phyloP scores from a whole-genome alignment of 2,888 invertebrate species.

The Pollenia labialis region DNA sequence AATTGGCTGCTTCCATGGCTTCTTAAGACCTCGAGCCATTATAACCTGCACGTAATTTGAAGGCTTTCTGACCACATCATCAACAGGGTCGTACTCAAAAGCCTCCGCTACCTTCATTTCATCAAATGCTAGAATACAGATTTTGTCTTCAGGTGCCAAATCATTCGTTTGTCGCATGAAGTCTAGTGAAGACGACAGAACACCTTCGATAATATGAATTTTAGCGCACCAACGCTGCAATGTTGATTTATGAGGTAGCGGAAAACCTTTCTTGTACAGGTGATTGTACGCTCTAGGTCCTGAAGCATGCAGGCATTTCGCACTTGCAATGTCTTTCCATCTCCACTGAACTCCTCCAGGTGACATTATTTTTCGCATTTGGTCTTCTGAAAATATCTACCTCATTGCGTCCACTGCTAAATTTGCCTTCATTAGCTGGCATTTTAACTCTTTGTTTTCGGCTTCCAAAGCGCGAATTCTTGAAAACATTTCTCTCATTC shows the following conservation, averaged over 20 bases:
- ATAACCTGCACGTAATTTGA: conserved; percentile 57
- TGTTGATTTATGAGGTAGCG: conserved; percentile 13
- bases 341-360: neutral
- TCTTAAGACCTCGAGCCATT: conserved; percentile 47
- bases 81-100: conserved; percentile 46
- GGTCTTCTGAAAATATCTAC: neutral
- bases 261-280: conserved; percentile 7
- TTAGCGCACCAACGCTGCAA: conserved; percentile 14
- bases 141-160: conserved; percentile 21
- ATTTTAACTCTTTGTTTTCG: neutral
- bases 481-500: neutral
- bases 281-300: conserved; percentile 17
- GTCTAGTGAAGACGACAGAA: neutral
- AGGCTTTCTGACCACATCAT: conserved; percentile 26
- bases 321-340: neutral
- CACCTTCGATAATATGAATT: neutral
- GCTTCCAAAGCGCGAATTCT: neutral
- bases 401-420: neutral
- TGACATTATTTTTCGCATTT: neutral
- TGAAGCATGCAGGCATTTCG: conserved; percentile 3
- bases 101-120: conserved; percentile 55
- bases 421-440: neutral
- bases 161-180: conserved; percentile 29
- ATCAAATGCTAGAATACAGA: conserved; percentile 53
- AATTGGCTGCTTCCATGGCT: conserved; percentile 57